Base-by-base conservation (phyloP, 2,797 vertebrate genomes). In the Lophius americanus region DNA sequence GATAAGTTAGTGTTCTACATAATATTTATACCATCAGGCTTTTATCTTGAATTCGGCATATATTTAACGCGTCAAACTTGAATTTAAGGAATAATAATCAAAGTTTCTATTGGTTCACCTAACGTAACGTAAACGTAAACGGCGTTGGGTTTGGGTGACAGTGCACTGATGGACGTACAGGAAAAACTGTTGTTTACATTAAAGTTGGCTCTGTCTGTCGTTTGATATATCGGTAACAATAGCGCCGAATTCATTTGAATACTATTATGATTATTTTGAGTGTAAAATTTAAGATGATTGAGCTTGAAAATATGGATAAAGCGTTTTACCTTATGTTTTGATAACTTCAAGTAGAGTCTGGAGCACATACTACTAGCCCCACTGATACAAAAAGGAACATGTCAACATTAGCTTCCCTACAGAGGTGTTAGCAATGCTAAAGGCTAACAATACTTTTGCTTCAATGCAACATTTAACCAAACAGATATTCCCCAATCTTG, bases 11-110 rank as follows among this genome's bases (percentile, higher is more conserved):
- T 23, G 23, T 23, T 23, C 23, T 23, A 7, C 0, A 12, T 2
- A 0, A 10, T 6, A 5, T 0, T 3, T 39, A 1, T 0, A 4
- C 11, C 2, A 37, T 2, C 3, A 46, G 2, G 9, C 0, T 0
- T 0, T 9, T 53, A 0, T 43, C 42, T 76, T 53, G 0, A 59
- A 60, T 76, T 85, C 85, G 83, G 80, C 69, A 5, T 3, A 3
- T 2, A 32, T 32, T 7, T 2, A 2, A 1, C 1, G 3, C 3
- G 5, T 10, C 10, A 10, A 47, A 2, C 13, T 35, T 11, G 4
- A n/a, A 4, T 13, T 38, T 2, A 56, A 50, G 4, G 1, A 11
- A 3, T 23, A 3, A 14, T 57, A 64, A 5, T 13, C 0, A 38
- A 37, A 54, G 7, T 60, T 82, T 82, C 70, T 14, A 4, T 8